phyloP scores from a whole-genome alignment of 2,113 vertebrate genomes.

The Calyptomena viridis region DNA sequence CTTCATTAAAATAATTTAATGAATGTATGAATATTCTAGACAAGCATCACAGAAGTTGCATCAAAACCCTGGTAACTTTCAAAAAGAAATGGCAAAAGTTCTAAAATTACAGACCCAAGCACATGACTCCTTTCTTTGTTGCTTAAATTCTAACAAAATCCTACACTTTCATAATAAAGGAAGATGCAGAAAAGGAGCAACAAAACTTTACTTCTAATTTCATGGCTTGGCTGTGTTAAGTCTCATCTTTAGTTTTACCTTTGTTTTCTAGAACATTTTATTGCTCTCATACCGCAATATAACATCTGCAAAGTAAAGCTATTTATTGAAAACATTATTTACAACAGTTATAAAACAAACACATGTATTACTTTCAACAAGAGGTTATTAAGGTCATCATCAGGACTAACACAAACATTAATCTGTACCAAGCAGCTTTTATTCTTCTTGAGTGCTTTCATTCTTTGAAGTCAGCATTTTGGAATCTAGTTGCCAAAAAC shows the following conservation, averaged over 20 bases:
- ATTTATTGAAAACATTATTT: background rate
- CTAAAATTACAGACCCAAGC: background rate
- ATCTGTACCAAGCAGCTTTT: background rate
- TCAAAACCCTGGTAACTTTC: background rate
- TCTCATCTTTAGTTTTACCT: background rate
- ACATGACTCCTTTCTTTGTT: background rate
- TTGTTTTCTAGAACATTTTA: background rate
- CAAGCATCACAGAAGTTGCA: background rate
- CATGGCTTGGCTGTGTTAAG: background rate
- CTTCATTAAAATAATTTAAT: background rate
- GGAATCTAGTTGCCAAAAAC: background rate
- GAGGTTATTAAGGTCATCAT: background rate
- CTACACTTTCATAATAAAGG: background rate
- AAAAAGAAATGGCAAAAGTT: background rate
- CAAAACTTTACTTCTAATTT: background rate
- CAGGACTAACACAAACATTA: background rate
- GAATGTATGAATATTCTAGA: background rate
- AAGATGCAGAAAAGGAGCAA: background rate
- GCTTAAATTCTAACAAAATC: background rate
- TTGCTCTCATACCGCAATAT: background rate
- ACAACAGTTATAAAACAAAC: background rate
- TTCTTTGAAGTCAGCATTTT: background rate
- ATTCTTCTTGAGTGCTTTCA: background rate
- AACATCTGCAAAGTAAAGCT: background rate
- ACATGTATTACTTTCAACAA: background rate